Evolutionary conservation across 2,797 vertebrate species (phyloP).

Genomic region (Chiloscyllium punctatum): DNA sequence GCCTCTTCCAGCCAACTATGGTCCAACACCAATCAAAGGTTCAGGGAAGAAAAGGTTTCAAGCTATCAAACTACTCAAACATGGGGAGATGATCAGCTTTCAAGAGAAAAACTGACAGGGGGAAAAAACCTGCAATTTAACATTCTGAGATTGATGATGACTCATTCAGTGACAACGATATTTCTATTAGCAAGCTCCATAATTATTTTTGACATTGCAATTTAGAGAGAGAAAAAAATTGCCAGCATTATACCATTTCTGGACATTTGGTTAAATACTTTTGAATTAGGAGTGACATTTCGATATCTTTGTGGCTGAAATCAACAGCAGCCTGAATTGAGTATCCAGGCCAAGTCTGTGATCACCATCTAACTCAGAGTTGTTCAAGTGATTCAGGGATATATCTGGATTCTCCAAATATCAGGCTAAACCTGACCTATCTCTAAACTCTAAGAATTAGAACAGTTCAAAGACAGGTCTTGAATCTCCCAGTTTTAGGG

Average conservation of each 20-base stretch:
- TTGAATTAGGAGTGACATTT: not conserved
- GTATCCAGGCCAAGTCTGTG: not conserved
- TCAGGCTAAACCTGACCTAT: not conserved
- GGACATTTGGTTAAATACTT: conserved; percentile 6
- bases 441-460: not conserved
- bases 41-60: not conserved
- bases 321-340: not conserved
- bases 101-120: not conserved
- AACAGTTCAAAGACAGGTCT: not conserved
- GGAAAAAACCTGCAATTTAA: not conserved
- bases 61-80: not conserved
- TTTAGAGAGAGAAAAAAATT: conserved; percentile 25
- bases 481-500: not conserved
- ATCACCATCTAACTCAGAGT: not conserved
- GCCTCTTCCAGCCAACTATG: not conserved
- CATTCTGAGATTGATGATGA: not conserved
- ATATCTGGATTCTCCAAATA: not conserved
- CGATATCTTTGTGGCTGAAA: not conserved
- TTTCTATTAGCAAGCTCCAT: conserved; percentile 11
- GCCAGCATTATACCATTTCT: not conserved
- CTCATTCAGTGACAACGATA: conserved; percentile 11
- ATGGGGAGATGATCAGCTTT: not conserved
- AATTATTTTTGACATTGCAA: conserved; percentile 26
- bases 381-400: not conserved
- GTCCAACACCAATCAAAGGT: not conserved